phyloP scores from a whole-genome alignment of 2,888 invertebrate genomes.

The Thumatha senex region DNA sequence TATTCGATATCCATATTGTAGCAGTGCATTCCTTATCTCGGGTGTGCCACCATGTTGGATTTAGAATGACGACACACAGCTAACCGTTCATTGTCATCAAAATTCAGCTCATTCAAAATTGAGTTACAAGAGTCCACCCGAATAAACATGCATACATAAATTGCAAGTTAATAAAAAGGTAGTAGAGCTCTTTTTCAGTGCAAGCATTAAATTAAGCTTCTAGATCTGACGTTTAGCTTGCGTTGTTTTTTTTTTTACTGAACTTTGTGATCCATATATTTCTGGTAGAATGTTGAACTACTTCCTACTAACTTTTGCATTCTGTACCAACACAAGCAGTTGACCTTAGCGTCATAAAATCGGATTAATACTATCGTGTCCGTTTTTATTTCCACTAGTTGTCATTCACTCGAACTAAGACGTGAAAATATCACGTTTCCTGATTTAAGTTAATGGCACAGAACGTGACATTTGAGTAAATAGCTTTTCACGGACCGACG shows the following conservation, averaged over 20 bases:
- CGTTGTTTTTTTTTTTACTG: background rate
- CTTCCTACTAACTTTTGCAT: background rate
- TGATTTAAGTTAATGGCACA: conserved; percentile 25
- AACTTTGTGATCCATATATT: background rate
- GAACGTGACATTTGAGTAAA: conserved; percentile 41
- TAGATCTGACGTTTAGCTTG: too few species aligned
- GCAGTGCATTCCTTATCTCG: too few species aligned
- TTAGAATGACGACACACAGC: too few species aligned
- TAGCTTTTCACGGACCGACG: conserved; percentile 19
- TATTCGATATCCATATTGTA: too few species aligned
- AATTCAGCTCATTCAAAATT: too few species aligned
- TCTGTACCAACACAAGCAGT: conserved; percentile 1
- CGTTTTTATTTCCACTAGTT: conserved; percentile 12
- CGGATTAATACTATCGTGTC: conserved; percentile 6
- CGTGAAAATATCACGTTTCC: conserved; percentile 41
- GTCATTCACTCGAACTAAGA: conserved; percentile 19
- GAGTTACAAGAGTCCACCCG: too few species aligned
- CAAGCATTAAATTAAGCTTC: too few species aligned
- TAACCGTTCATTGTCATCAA: too few species aligned
- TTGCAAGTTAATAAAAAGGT: too few species aligned
- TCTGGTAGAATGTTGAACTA: background rate
- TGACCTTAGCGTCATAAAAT: conserved; percentile 5
- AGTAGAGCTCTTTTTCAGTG: too few species aligned
- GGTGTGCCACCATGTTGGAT: too few species aligned
- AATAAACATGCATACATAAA: too few species aligned